Conservation (phyloP, 1,140 invertebrate genomes). For the Aphidius gifuensis region DNA sequence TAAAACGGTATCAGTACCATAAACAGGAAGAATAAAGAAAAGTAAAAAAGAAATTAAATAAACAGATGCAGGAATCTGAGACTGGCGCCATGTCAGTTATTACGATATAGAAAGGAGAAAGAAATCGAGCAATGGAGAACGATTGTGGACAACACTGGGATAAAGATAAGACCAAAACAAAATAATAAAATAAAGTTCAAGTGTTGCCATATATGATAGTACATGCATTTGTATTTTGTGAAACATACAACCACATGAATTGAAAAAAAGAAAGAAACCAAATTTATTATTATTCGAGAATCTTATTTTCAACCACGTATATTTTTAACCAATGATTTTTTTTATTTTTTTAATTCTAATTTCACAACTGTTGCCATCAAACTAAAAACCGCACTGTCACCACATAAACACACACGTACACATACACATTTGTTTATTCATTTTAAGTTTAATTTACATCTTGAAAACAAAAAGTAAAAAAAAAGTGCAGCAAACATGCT, state of each 20-base stretch:
- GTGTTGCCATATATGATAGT: background rate
- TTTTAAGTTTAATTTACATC: background rate
- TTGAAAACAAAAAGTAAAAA: background rate
- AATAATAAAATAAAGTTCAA: background rate
- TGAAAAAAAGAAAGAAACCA: too few species aligned
- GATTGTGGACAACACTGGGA: slow-evolving; percentile 20
- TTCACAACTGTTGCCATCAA: slow-evolving; percentile 4
- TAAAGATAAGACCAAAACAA: slow-evolving; percentile 14
- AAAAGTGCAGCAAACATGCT: slow-evolving; percentile 35
- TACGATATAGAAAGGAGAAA: slow-evolving; percentile 17
- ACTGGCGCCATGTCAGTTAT: slow-evolving; percentile 42
- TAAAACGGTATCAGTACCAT: slow-evolving; percentile 25
- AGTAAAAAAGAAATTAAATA: slow-evolving; percentile 25
- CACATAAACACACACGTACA: background rate
- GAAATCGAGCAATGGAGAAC: slow-evolving; percentile 23
- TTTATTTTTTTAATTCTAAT: slow-evolving; percentile 4
- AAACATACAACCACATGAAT: background rate
- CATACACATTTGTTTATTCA: background rate
- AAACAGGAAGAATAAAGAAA: slow-evolving; percentile 25
- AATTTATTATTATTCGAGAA: too few species aligned
- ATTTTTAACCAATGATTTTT: background rate
- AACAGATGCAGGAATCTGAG: slow-evolving; percentile 51
- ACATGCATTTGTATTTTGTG: slow-evolving; percentile 10
- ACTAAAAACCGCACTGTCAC: too few species aligned
- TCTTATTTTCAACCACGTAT: slow-evolving; percentile 20